Evolutionary conservation across 2,888 invertebrate species (phyloP).

Genomic region (Argyra leucocephala): DNA sequence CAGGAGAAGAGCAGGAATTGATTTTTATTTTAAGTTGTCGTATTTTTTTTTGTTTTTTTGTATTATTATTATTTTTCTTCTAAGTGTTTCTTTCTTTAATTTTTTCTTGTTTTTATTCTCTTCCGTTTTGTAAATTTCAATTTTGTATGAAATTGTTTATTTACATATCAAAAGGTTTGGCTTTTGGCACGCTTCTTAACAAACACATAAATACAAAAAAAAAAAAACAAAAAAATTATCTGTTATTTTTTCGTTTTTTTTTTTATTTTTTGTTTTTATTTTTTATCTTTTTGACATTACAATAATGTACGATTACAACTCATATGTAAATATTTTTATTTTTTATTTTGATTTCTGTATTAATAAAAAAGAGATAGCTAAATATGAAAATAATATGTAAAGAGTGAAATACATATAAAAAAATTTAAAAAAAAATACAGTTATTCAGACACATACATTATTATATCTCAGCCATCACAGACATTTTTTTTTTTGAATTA

Average conservation of each 20-base stretch:
- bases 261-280: background rate
- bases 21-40: background rate
- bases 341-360: no score
- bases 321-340: background rate
- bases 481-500: background rate
- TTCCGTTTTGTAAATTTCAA: background rate
- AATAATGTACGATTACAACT: background rate
- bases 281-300: background rate
- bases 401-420: background rate
- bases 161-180: constrained; percentile 5
- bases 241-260: background rate
- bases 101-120: background rate
- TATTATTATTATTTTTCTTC: no score
- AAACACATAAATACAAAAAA: background rate
- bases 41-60: no score
- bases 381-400: background rate
- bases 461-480: background rate
- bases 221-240: background rate
- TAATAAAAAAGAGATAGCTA: background rate
- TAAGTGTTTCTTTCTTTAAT: no score
- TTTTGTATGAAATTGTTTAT: constrained; percentile 6
- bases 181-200: background rate
- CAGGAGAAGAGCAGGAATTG: background rate
- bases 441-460: background rate
- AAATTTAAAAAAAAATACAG: background rate